Evolutionary conservation across 2,113 vertebrate genomes (phyloP), one percentile per base, ranked within the genome.

Genomic region (Dolichallabes microphthalmus): DNA sequence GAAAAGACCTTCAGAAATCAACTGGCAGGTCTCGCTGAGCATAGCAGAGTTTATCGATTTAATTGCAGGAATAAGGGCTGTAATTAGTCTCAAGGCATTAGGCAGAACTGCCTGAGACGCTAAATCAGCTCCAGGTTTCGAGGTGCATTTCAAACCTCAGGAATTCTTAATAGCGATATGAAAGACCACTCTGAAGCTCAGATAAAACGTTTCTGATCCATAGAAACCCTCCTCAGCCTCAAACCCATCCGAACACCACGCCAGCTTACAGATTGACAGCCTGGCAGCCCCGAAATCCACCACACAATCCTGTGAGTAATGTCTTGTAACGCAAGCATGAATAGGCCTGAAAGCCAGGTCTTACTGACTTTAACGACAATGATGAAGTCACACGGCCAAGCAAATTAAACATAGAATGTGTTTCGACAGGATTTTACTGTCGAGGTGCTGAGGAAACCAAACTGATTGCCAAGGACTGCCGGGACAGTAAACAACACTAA

Each of bases 81-180:
- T 92, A 92, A 95, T 93, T 94, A 93, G 92, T 92, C 83, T 30
- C 77, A 80, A 90, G 88, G 90, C 92, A 94, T 93, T 93, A 93
- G 82, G 92, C 89, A 92, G 91, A 86, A 89, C 91, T 90, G 89
- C 88, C 88, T 90, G 89, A 92, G 92, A 92, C 63, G 83, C 86
- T 88, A 94, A 93, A 95, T 93, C 90, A 92, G 90, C 91, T 93
- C 86, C 92, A 94, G 93, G 92, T 91, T 88, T 93, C 75, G 90
- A 63, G 88, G 90, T 80, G 75, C 25, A 14, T 86, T 86, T 89
- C 84, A 93, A 94, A 93, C 92, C 93, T 94, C 93, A 94, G 89
- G 92, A 95, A 94, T 93, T 88, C 91, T 85, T 90, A 84, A 89
- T 3, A 10, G 90, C 82, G 90, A 85, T 57, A 84, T 45, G 75